A percentile compares a stretch with the other conserved stretches of the same genome.
phyloP scores from a whole-genome alignment of 2,113 vertebrate genomes.

The Percina caprodes region DNA sequence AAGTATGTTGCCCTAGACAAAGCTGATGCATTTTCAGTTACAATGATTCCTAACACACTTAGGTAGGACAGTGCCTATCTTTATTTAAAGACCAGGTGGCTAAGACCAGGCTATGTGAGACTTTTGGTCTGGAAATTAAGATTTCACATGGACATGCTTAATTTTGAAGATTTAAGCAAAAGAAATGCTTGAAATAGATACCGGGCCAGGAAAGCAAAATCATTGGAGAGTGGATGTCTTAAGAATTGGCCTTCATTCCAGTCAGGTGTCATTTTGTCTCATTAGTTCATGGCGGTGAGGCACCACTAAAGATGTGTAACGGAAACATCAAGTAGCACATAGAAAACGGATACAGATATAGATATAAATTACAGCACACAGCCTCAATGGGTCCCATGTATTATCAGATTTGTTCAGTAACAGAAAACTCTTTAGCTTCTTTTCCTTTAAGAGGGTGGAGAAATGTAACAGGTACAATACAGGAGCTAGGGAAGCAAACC shows the following conservation, averaged over 20 bases:
- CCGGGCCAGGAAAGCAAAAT: neutral
- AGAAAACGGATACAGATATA: slow-evolving; percentile 10
- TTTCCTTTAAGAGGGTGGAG: neutral
- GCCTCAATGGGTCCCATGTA: neutral
- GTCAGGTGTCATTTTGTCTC: slow-evolving; percentile 2
- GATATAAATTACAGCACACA: neutral
- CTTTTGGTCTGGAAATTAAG: neutral
- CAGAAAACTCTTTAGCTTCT: neutral
- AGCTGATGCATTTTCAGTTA: neutral
- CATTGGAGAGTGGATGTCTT: neutral
- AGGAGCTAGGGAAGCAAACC: neutral
- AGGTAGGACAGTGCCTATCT: no score
- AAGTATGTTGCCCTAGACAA: neutral
- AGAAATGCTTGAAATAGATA: neutral
- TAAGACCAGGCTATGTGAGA: neutral
- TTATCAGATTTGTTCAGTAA: neutral
- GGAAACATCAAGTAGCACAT: neutral
- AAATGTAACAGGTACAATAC: neutral
- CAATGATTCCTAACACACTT: neutral
- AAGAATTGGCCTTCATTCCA: neutral
- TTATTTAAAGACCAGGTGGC: no score
- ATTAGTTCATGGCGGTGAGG: slow-evolving; percentile 17
- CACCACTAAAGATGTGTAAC: neutral
- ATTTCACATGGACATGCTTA: neutral
- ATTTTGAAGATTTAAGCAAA: slow-evolving; percentile 4